These are phyloP conservation scores for Hypothenemus hampei DNA, from an alignment of 1,140 invertebrate genomes.

Conservation along the genomic window DNA sequence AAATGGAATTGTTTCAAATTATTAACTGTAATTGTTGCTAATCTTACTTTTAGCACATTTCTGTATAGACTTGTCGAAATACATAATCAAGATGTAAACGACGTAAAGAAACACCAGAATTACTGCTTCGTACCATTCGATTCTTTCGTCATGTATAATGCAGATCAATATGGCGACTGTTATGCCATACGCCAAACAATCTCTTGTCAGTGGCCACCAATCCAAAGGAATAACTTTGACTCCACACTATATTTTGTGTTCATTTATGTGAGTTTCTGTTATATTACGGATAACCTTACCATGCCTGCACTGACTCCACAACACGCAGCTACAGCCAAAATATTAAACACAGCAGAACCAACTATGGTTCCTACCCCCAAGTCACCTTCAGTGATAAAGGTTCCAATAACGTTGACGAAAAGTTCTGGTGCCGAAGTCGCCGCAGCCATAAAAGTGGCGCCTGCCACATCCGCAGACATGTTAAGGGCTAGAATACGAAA, in stretches of 20 bases:
- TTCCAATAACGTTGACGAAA: conserved; percentile 89
- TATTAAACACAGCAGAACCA: conserved; percentile 95
- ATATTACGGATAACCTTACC: conserved; percentile 52
- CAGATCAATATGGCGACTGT: conserved; percentile 85
- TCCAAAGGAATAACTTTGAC: conserved; percentile 78
- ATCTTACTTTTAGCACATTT: conserved; percentile 65
- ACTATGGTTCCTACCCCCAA: conserved; percentile 90
- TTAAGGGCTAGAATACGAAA: conserved; percentile 57
- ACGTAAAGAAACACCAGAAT: conserved; percentile 74
- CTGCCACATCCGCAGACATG: conserved; percentile 79
- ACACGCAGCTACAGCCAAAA: conserved; percentile 84
- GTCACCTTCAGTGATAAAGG: conserved; percentile 83
- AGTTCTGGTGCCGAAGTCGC: conserved; percentile 90
- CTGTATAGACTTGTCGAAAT: conserved; percentile 79
- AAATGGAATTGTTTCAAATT: too few species aligned
- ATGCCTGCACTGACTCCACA: conserved; percentile 82
- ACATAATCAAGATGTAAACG: conserved; percentile 80
- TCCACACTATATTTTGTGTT: conserved; percentile 35
- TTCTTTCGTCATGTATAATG: conserved; percentile 83
- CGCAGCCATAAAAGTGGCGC: conserved; percentile 93
- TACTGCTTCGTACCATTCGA: conserved; percentile 86
- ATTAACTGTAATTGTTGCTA: too few species aligned
- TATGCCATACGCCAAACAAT: conserved; percentile 84
- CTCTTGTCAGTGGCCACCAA: conserved; percentile 90
- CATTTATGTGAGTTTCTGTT: not conserved